A percentile compares a stretch with the other conserved stretches of the same genome.
phyloP scores from a whole-genome alignment of 1,140 invertebrate species.

The Hylyphantes graminicola region DNA sequence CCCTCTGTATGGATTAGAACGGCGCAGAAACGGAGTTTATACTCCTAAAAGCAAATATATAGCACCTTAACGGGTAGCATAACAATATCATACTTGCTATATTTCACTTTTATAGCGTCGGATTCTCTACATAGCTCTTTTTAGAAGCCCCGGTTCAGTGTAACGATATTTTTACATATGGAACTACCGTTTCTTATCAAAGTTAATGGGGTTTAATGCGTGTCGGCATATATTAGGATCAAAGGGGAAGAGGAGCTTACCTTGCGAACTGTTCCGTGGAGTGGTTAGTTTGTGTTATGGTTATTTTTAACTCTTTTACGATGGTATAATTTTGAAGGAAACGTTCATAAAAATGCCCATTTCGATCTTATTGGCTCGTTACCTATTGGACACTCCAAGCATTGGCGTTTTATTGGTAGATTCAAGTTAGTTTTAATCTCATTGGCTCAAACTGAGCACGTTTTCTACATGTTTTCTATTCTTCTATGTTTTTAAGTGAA shows the following conservation, averaged over 20 bases:
- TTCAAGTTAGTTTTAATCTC: too few species aligned
- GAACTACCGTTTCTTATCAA: slow-evolving; percentile 18
- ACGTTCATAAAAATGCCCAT: too few species aligned
- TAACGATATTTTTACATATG: slow-evolving; percentile 36
- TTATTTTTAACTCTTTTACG: background rate
- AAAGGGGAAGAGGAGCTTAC: background rate
- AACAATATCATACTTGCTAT: slow-evolving; percentile 54
- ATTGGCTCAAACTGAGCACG: too few species aligned
- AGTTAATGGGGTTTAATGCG: slow-evolving; percentile 21
- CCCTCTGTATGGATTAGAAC: slow-evolving; percentile 30
- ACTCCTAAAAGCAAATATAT: slow-evolving; percentile 53
- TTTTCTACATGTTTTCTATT: too few species aligned
- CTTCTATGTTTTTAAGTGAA: too few species aligned
- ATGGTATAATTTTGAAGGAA: too few species aligned
- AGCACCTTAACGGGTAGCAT: slow-evolving; percentile 45
- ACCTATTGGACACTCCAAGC: too few species aligned
- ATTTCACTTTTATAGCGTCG: slow-evolving; percentile 52
- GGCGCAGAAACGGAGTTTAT: background rate
- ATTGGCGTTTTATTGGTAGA: too few species aligned
- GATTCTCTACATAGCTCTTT: slow-evolving; percentile 32
- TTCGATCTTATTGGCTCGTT: too few species aligned
- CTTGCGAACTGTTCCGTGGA: background rate
- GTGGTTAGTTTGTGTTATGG: background rate
- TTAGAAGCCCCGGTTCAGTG: slow-evolving; percentile 16
- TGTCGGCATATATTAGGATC: slow-evolving; percentile 32